Percentiles rank a stretch among this genome's conserved stretches.
These are phyloP conservation scores for Ommatoiulus sabulosus DNA, from an alignment of 2,888 invertebrate genomes.

Conservation along the genomic window DNA sequence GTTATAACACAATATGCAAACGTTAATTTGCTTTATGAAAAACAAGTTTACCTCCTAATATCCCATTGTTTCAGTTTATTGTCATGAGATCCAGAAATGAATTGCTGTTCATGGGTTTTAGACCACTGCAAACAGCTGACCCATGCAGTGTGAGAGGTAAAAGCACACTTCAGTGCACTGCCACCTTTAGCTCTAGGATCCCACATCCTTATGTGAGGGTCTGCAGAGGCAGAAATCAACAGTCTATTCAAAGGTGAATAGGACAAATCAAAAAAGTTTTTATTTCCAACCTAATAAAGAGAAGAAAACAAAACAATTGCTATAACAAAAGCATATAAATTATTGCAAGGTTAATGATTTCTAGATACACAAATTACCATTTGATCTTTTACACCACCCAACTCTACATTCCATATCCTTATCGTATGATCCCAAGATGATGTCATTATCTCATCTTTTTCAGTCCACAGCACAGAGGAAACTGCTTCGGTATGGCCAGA, in stretches of 20 bases:
- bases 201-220: slow-evolving; percentile 89
- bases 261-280: slow-evolving; percentile 88
- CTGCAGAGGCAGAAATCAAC: slow-evolving; percentile 89
- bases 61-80: slow-evolving; percentile 95
- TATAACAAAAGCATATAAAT: not conserved
- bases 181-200: slow-evolving; percentile 93
- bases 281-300: slow-evolving; percentile 76
- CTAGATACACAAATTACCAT: slow-evolving; percentile 70
- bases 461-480: slow-evolving; percentile 86
- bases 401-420: slow-evolving; percentile 91
- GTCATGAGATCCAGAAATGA: slow-evolving; percentile 94
- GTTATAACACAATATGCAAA: not conserved
- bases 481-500: slow-evolving; percentile 94
- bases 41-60: slow-evolving; percentile 77
- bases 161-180: slow-evolving; percentile 85
- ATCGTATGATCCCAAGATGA: slow-evolving; percentile 97
- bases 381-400: slow-evolving; percentile 85
- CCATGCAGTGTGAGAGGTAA: slow-evolving; percentile 91
- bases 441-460: slow-evolving; percentile 81
- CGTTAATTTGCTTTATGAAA: too few relatives aligned
- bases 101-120: slow-evolving; percentile 81
- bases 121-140: slow-evolving; percentile 93
- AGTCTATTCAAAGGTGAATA: slow-evolving; percentile 81
- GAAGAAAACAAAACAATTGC: slow-evolving; percentile 42
- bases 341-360: slow-evolving; percentile 48